A percentile compares a stretch with the other conserved stretches of the same genome.
Evolutionary conservation across 1,140 invertebrate species (phyloP).

Genomic region (Ylistrum balloti): DNA sequence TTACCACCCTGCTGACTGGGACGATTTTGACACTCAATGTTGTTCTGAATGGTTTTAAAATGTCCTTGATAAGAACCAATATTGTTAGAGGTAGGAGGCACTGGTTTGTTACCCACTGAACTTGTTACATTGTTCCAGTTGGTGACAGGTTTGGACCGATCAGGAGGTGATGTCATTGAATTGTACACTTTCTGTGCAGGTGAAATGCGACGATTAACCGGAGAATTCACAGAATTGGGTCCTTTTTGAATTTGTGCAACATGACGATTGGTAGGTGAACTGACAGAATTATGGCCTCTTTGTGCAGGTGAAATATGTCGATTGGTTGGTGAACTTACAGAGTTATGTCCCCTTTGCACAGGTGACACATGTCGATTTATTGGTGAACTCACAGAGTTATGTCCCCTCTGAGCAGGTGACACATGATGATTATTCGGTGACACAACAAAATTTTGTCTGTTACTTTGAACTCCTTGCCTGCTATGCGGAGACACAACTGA

Average conservation of each 20-base stretch:
- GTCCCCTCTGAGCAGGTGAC: neutral
- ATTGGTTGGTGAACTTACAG: slow-evolving; percentile 33
- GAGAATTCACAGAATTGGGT: neutral
- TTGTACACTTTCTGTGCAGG: slow-evolving; percentile 22
- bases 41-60: slow-evolving; percentile 10
- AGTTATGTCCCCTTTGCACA: neutral
- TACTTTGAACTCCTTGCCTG: neutral
- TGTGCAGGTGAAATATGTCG: neutral
- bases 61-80: neutral
- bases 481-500: neutral
- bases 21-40: neutral
- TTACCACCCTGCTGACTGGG: neutral
- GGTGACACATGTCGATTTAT: slow-evolving; percentile 15
- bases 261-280: neutral
- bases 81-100: neutral
- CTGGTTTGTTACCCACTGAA: neutral
- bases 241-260: slow-evolving; percentile 12
- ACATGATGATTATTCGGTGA: neutral
- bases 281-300: neutral
- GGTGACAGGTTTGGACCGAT: neutral
- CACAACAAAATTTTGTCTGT: slow-evolving; percentile 28
- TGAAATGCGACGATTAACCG: neutral
- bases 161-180: neutral
- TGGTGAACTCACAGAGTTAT: slow-evolving; percentile 3
- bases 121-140: neutral